Evolutionary conservation across 2,888 invertebrate species (phyloP), one percentile per base, ranked within the genome.

Genomic region (Chaetogeoica ovagalla): DNA sequence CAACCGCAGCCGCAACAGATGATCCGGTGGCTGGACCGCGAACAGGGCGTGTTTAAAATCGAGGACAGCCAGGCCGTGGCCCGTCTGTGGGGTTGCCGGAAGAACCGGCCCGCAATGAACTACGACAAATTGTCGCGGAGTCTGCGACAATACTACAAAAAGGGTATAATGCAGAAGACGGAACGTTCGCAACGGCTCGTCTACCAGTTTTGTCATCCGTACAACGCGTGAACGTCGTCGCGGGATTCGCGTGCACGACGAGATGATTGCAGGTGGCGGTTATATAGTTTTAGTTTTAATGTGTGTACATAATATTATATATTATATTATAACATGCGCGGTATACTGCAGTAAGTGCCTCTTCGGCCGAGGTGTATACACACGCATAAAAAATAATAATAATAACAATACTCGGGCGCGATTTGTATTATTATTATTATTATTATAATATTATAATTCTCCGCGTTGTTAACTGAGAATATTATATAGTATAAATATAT

Each of bases 81-180:
- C n/a, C 90, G 94, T 84, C 90, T 97, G 77, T 99, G 99, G 99
- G 99, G 99, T 82, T 93, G 95, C 85, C 90, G 98, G 83, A 99
- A 99, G 88, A 98, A 99, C 88, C 90, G 98, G 15, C 97, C 98
- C 0, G 97, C 97, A 48, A 99, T 99, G 98, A 99, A 99, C 89
- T 99, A 99, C 88, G 99, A 99, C 89, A 99, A 99, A 87, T 89
- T 99, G 71, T 97, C 97, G 83, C 91, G 99, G 81, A 98, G 97
- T 84, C 97, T 99, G 86, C 89, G 99, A 74, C 98, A 99, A 87
- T 98, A 98, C 88, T 99, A 99, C 90, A 98, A 98, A 88, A 99
- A 98, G 88, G 97, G 97, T 81, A 98, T 98, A 87, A 97, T 98
- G 95, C 97, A 97, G 90, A 99, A 99, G 87, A 98, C 98, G 0